Percentiles rank a stretch among this genome's conserved stretches.
These are phyloP conservation scores for Polypedilum pembai DNA, from an alignment of 1,140 invertebrate species.

Conservation along the genomic window DNA sequence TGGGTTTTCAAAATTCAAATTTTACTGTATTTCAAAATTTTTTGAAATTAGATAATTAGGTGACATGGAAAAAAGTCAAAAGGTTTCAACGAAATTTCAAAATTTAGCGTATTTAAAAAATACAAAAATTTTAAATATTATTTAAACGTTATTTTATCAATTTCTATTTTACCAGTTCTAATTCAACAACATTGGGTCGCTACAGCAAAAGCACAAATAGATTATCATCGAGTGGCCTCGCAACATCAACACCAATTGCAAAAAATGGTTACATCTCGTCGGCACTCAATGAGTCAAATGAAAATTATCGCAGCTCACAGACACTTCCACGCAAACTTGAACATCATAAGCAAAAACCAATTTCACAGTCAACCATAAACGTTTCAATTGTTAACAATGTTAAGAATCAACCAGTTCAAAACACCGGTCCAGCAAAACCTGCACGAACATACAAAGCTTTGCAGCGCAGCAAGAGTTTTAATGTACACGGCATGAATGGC, in stretches of 20 bases:
- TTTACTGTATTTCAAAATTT: too few relatives aligned
- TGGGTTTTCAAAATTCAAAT: too few relatives aligned
- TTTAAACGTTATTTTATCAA: not conserved
- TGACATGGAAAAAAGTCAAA: too few relatives aligned
- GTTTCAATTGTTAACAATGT: slow-evolving; percentile 64
- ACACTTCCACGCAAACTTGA: slow-evolving; percentile 65
- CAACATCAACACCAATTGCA: not conserved
- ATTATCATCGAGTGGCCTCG: slow-evolving; percentile 48
- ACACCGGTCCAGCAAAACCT: slow-evolving; percentile 57
- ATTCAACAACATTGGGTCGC: slow-evolving; percentile 57
- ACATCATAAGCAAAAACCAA: slow-evolving; percentile 43
- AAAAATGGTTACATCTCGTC: slow-evolving; percentile 35
- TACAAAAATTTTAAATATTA: too few relatives aligned
- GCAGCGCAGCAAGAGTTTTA: slow-evolving; percentile 76
- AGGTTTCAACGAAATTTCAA: too few relatives aligned
- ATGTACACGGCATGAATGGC: slow-evolving; percentile 56
- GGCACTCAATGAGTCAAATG: slow-evolving; percentile 44
- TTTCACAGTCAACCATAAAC: slow-evolving; percentile 56
- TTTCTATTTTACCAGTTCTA: slow-evolving; percentile 31
- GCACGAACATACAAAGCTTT: slow-evolving; percentile 67
- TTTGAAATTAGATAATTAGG: too few relatives aligned
- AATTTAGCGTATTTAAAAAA: too few relatives aligned
- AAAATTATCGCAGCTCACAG: slow-evolving; percentile 61
- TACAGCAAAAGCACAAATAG: slow-evolving; percentile 71
- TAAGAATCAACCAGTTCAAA: slow-evolving; percentile 38